phyloP scores from a whole-genome alignment of 35 echinoderm and acorn worm genomes.

The Apostichopus californicus region DNA sequence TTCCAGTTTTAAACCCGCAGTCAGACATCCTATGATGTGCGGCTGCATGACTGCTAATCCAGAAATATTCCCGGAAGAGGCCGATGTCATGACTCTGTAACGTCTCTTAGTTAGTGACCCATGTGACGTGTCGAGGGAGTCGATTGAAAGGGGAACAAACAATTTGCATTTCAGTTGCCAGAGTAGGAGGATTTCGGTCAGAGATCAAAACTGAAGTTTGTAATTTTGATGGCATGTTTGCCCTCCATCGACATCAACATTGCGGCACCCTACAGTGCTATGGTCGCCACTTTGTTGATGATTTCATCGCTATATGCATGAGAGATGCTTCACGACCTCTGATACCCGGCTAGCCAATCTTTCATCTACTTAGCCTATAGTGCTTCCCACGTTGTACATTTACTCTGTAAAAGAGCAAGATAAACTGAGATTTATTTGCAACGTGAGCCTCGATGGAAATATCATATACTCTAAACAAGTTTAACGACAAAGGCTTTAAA shows the following conservation, averaged over 20 bases:
- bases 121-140: neutral
- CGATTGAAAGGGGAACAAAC: neutral
- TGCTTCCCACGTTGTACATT: neutral
- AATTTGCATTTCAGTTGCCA: neutral
- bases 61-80: neutral
- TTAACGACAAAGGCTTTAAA: too few species aligned
- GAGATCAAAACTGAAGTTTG: conserved; percentile 15
- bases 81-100: neutral
- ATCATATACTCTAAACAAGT: too few species aligned
- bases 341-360: neutral
- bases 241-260: conserved; percentile 29
- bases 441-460: neutral
- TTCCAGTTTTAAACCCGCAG: too few species aligned
- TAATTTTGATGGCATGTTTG: conserved; percentile 49
- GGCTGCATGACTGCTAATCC: neutral
- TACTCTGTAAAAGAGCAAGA: neutral
- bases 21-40: too few species aligned
- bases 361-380: neutral
- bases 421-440: neutral
- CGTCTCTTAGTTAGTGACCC: neutral
- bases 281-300: neutral
- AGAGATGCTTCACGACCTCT: neutral
- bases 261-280: conserved; percentile 18
- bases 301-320: neutral
- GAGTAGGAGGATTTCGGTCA: neutral